These are phyloP conservation scores for Rhaphigaster nebulosa DNA, from an alignment of 2,888 invertebrate species.

Conservation along the genomic window DNA sequence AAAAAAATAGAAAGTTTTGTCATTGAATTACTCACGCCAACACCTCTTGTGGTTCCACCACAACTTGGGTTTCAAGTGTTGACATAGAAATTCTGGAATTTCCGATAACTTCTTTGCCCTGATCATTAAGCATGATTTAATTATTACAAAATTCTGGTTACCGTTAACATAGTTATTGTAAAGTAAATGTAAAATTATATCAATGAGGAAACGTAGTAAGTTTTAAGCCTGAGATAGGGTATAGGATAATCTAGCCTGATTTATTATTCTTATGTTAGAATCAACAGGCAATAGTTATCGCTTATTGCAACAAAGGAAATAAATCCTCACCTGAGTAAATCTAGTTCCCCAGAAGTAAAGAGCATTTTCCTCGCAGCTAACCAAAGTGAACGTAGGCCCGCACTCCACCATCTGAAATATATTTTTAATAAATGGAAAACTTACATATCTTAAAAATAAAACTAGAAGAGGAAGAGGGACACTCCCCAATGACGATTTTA, in stretches of 20 bases:
- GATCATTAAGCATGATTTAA: not conserved
- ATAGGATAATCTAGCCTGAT: no score
- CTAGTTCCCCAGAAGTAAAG: conserved; percentile 79
- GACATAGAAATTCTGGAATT: conserved; percentile 62
- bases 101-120: conserved; percentile 26
- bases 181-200: not conserved
- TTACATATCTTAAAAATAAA: no score
- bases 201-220: not conserved
- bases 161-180: not conserved
- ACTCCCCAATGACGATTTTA: no score
- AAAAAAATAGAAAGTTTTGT: no score
- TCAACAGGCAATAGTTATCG: not conserved
- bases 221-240: not conserved
- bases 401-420: conserved; percentile 74
- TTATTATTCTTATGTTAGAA: not conserved
- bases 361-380: conserved; percentile 76
- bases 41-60: conserved; percentile 72
- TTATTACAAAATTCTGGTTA: not conserved
- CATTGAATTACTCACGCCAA: conserved; percentile 70
- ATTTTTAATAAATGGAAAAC: not conserved
- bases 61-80: conserved; percentile 68
- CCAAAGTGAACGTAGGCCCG: conserved; percentile 77
- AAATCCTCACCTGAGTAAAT: conserved; percentile 61
- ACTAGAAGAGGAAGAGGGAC: no score
- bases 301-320: not conserved